Evolutionary conservation across 2,888 invertebrate species (phyloP).

Genomic region (Meta bourneti): DNA sequence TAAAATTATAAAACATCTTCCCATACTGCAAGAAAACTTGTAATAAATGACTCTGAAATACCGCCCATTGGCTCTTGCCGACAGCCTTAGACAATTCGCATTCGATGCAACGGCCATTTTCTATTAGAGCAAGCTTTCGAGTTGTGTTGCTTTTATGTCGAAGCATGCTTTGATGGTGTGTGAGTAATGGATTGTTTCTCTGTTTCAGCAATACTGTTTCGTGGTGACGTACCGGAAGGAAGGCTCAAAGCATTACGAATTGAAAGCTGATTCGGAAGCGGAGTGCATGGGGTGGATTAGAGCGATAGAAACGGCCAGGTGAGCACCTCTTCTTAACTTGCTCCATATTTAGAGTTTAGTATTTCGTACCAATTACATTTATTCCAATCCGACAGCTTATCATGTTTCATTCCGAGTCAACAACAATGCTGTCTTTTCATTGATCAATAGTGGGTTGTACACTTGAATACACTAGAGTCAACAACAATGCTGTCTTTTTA

Average conservation of each 20-base stretch:
- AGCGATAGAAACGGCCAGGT: conserved; percentile 93
- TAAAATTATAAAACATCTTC: too few species aligned
- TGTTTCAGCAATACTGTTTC: conserved; percentile 88
- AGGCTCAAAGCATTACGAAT: conserved; percentile 92
- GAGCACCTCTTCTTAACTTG: conserved; percentile 79
- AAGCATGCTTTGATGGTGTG: too few species aligned
- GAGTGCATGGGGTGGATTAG: conserved; percentile 95
- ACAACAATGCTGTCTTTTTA: too few species aligned
- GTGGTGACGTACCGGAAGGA: conserved; percentile 92
- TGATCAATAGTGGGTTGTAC: too few species aligned
- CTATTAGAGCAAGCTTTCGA: too few species aligned
- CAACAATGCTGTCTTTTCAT: too few species aligned
- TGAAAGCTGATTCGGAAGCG: conserved; percentile 90
- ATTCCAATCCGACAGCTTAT: background rate
- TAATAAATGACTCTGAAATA: too few species aligned
- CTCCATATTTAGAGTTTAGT: background rate
- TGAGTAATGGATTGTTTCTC: conserved; percentile 28
- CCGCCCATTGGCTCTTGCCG: too few species aligned
- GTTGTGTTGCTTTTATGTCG: too few species aligned
- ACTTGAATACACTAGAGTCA: background rate
- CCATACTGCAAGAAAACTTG: too few species aligned
- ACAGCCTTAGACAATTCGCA: too few species aligned
- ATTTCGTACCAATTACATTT: background rate
- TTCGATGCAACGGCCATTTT: too few species aligned
- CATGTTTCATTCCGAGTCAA: background rate